phyloP scores from a whole-genome alignment of 2,888 invertebrate genomes.

The Papilio protenor region DNA sequence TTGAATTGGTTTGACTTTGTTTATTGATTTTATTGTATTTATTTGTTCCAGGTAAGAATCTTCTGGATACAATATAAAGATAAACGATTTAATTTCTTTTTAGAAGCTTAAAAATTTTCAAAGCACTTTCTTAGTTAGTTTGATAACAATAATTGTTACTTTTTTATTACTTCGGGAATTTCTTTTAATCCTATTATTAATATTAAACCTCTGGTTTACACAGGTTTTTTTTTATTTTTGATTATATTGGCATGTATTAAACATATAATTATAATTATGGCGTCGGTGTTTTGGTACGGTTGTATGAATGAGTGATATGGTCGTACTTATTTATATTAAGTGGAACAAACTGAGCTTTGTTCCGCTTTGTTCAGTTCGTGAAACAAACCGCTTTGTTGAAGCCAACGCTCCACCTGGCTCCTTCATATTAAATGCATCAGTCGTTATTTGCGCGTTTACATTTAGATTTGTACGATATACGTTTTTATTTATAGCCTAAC shows the following conservation, averaged over 20 bases:
- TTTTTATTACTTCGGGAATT: too few relatives aligned
- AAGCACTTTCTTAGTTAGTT: neutral
- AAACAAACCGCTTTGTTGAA: slow-evolving; percentile 58
- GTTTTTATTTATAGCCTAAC: neutral
- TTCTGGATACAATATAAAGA: slow-evolving; percentile 18
- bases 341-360: slow-evolving; percentile 54
- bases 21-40: slow-evolving; percentile 51
- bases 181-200: neutral
- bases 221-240: too few relatives aligned
- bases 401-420: slow-evolving; percentile 48
- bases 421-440: slow-evolving; percentile 43
- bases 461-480: slow-evolving; percentile 12
- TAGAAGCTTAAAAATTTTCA: slow-evolving; percentile 22
- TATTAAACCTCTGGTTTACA: neutral
- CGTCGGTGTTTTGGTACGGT: slow-evolving; percentile 23
- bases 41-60: slow-evolving; percentile 76
- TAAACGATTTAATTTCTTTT: neutral
- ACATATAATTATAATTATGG: slow-evolving; percentile 2
- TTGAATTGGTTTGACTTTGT: slow-evolving; percentile 16
- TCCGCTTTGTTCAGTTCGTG: slow-evolving; percentile 54
- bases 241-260: neutral
- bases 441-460: slow-evolving; percentile 31
- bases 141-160: too few relatives aligned
- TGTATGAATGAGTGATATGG: slow-evolving; percentile 36
- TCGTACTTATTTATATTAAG: slow-evolving; percentile 36